Evolutionary conservation across 2,888 invertebrate species (phyloP).

Genomic region (Theretra japonica): DNA sequence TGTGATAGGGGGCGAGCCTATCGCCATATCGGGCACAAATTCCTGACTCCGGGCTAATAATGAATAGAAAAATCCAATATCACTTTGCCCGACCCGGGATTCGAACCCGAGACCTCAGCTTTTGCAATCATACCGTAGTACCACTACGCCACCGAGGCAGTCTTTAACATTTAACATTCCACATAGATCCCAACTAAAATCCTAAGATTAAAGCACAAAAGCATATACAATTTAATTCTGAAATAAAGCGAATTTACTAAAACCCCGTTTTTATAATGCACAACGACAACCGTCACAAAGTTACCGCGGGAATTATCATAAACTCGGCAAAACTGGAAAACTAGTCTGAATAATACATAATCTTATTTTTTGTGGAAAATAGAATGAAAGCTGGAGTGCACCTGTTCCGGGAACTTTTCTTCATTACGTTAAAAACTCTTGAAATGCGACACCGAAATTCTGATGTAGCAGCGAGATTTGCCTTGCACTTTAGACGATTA

Average conservation of each 20-base stretch:
- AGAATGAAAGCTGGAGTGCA: constrained; percentile 31
- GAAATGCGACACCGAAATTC: neutral
- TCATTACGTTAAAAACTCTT: constrained; percentile 39
- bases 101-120: too few relatives aligned
- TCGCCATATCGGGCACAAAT: too few relatives aligned
- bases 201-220: neutral
- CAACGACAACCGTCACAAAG: constrained; percentile 2
- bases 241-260: neutral
- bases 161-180: neutral
- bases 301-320: constrained; percentile 1
- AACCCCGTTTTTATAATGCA: constrained; percentile 1
- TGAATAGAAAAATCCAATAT: too few relatives aligned
- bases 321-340: constrained; percentile 23
- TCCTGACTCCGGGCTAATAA: too few relatives aligned
- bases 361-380: constrained; percentile 19
- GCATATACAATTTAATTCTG: neutral
- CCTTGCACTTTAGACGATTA: too few relatives aligned
- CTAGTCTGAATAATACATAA: constrained; percentile 25
- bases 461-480: neutral
- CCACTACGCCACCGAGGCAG: too few relatives aligned
- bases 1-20: too few relatives aligned
- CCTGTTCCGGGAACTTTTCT: constrained; percentile 34
- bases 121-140: too few relatives aligned
- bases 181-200: neutral
- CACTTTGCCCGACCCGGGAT: too few relatives aligned